Conservation (phyloP, 1,140 invertebrate genomes). For the Euborellia annulipes region DNA sequence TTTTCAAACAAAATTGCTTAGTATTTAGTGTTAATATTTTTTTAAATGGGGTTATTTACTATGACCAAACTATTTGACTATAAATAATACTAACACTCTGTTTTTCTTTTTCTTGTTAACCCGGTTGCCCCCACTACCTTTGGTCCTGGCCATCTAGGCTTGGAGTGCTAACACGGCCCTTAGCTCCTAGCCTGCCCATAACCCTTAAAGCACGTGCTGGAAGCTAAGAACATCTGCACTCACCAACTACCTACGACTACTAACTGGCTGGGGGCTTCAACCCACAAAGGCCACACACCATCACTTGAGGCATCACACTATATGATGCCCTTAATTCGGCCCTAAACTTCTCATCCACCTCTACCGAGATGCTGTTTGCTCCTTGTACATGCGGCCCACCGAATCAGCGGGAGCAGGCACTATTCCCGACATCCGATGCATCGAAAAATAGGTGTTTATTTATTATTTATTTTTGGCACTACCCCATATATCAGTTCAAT, state of each 20-base stretch:
- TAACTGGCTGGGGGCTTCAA: background rate
- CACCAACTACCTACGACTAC: slow-evolving; percentile 6
- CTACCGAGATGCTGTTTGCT: too few relatives aligned
- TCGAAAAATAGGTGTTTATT: too few relatives aligned
- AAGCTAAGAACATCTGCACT: slow-evolving; percentile 6
- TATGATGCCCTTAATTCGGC: too few relatives aligned
- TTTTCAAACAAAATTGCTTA: slow-evolving; percentile 13
- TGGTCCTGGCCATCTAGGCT: slow-evolving; percentile 37
- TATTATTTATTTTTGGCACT: too few relatives aligned
- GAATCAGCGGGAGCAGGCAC: too few relatives aligned
- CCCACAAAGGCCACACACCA: too few relatives aligned
- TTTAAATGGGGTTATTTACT: slow-evolving; percentile 26
- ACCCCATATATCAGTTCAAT: too few relatives aligned
- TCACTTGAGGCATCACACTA: too few relatives aligned
- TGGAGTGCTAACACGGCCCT: slow-evolving; percentile 40
- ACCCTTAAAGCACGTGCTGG: slow-evolving; percentile 5
- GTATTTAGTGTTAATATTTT: slow-evolving; percentile 27
- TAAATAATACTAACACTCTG: slow-evolving; percentile 39
- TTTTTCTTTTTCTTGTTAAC: slow-evolving; percentile 44
- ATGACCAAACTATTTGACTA: slow-evolving; percentile 23
- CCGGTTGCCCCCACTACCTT: slow-evolving; percentile 30
- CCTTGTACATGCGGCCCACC: too few relatives aligned
- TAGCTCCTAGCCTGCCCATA: slow-evolving; percentile 9
- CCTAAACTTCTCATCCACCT: too few relatives aligned
- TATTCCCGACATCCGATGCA: too few relatives aligned